These are phyloP conservation scores for Serilophus lunatus DNA, from an alignment of 2,113 vertebrate species.

Conservation along the genomic window DNA sequence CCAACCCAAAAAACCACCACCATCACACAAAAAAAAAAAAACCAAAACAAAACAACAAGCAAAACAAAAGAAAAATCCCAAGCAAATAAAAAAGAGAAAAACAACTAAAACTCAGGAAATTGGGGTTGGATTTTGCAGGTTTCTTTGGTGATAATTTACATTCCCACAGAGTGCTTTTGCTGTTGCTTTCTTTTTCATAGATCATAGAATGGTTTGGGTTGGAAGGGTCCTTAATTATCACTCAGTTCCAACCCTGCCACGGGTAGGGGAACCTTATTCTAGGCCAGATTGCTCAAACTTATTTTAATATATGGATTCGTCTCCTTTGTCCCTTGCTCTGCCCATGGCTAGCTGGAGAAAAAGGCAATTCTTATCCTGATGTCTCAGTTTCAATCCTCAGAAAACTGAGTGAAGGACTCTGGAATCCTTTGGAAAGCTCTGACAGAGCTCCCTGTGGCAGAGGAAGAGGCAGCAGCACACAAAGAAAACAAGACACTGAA, in stretches of 20 bases:
- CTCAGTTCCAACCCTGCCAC: background rate
- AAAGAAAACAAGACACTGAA: background rate
- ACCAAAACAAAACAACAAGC: background rate
- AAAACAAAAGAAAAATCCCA: too few species aligned
- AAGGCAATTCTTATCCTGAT: background rate
- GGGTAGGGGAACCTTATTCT: background rate
- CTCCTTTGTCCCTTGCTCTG: background rate
- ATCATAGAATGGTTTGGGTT: background rate
- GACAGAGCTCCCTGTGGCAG: fast-evolving
- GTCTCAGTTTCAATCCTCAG: background rate
- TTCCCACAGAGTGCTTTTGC: background rate
- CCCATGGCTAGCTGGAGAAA: background rate
- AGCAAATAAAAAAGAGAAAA: background rate
- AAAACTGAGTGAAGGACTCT: background rate
- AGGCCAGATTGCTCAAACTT: background rate
- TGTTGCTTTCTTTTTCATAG: background rate
- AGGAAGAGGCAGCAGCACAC: background rate
- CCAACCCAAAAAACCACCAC: background rate
- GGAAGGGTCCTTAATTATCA: background rate
- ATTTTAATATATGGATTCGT: background rate
- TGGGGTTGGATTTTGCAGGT: background rate
- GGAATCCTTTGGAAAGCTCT: background rate
- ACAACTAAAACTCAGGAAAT: background rate
- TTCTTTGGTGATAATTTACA: background rate
- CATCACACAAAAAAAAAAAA: too few species aligned